These are phyloP conservation scores for Chelmon rostratus DNA, from an alignment of 2,797 vertebrate species.

Conservation along the genomic window DNA sequence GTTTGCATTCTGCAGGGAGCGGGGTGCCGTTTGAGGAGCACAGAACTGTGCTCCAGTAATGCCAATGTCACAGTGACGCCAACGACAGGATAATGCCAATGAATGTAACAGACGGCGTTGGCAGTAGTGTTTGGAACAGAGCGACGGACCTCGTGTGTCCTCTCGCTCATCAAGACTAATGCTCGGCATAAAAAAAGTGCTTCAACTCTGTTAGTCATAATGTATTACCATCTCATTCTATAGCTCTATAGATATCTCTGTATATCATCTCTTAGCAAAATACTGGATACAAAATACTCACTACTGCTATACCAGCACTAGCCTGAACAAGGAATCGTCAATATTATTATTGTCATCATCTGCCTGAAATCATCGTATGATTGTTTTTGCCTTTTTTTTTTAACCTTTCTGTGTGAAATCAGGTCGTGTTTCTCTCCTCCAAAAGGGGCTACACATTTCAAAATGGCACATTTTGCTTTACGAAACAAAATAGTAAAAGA, in stretches of 20 bases:
- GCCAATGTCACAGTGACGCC: conserved; percentile 80
- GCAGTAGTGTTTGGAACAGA: conserved; percentile 77
- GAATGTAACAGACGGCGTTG: conserved; percentile 72
- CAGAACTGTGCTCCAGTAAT: conserved; percentile 61
- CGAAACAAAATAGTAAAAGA: conserved; percentile 73
- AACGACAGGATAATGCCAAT: conserved; percentile 75
- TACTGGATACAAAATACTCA: conserved; percentile 85
- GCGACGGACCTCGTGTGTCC: conserved; percentile 34
- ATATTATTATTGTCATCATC: conserved; percentile 72
- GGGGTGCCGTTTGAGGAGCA: conserved; percentile 39
- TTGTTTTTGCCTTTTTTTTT: conserved; percentile 74
- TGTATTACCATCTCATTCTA: conserved; percentile 81
- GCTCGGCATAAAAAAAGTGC: conserved; percentile 86
- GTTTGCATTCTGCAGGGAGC: conserved; percentile 49
- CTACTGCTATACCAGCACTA: conserved; percentile 82
- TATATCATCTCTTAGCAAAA: conserved; percentile 86
- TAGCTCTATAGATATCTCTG: conserved; percentile 86
- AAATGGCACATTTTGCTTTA: conserved; percentile 86
- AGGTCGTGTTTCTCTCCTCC: conserved; percentile 72
- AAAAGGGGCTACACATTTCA: conserved; percentile 76
- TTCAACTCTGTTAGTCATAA: conserved; percentile 86
- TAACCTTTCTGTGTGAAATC: conserved; percentile 77
- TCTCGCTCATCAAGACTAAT: conserved; percentile 76
- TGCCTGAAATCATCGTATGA: conserved; percentile 75
- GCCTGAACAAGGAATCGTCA: conserved; percentile 76